Percentiles rank a stretch among this genome's conserved stretches.
Conservation (phyloP, 2,113 vertebrate genomes). For the Octodon degus region DNA sequence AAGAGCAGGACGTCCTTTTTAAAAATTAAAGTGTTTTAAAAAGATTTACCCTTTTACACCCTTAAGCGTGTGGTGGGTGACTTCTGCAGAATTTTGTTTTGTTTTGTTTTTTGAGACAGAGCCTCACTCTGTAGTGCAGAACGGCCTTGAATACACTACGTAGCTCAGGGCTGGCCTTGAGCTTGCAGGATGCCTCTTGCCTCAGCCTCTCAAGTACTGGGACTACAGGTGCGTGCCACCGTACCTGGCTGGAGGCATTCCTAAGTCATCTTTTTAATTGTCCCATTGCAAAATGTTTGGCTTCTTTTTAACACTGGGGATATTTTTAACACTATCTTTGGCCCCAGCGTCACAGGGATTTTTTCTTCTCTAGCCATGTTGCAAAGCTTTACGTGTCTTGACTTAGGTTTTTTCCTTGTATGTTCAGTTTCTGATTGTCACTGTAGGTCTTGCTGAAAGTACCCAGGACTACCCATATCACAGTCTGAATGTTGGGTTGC, state of each 20-base stretch:
- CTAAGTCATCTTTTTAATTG: background rate
- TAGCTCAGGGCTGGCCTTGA: background rate
- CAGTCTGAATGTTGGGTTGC: background rate
- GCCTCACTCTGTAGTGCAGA: background rate
- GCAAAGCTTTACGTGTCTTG: background rate
- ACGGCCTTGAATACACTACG: background rate
- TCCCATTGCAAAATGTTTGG: background rate
- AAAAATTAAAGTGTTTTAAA: background rate
- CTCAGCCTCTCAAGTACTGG: background rate
- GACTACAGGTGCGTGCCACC: background rate
- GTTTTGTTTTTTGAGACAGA: background rate
- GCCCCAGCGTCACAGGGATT: background rate
- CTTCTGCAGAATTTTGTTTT: background rate
- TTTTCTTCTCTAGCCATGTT: background rate
- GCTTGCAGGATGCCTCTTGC: background rate
- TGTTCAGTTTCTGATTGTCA: background rate
- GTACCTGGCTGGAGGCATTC: background rate
- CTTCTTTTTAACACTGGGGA: background rate
- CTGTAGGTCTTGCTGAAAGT: background rate
- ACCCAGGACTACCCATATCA: background rate
- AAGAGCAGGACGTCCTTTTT: background rate
- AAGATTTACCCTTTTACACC: background rate
- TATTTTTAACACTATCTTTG: background rate
- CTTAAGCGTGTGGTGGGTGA: background rate
- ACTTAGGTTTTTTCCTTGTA: background rate